Evolutionary conservation across 23 tunicate genomes (phyloP).

Genomic region (Halocynthia aurantium): DNA sequence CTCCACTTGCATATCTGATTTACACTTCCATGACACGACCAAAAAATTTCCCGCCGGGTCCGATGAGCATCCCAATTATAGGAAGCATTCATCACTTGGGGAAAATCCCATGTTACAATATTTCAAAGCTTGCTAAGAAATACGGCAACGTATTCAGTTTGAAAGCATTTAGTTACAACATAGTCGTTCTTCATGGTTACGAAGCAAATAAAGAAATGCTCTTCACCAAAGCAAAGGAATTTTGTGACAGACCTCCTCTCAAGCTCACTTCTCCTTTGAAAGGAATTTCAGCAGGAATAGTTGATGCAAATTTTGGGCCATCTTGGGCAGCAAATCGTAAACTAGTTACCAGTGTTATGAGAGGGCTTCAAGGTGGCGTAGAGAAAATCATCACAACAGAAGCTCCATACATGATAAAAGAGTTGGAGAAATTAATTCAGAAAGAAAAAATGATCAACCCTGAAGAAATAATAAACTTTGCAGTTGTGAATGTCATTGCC

Average conservation of each 20-base stretch:
- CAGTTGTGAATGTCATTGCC: conserved; percentile 33
- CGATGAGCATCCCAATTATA: background rate
- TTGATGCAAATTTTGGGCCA: conserved; percentile 22
- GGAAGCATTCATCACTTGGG: conserved; percentile 10
- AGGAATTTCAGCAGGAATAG: conserved; percentile 9
- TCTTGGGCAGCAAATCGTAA: conserved; percentile 25
- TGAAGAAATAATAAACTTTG: background rate
- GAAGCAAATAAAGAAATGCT: conserved; percentile 13
- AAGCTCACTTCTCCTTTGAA: background rate
- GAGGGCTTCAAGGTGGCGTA: conserved; percentile 3
- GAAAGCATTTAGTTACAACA: background rate
- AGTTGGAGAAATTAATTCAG: background rate
- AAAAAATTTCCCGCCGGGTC: conserved; percentile 21
- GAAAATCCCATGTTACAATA: background rate
- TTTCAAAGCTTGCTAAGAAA: background rate
- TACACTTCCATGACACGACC: background rate
- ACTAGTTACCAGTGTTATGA: conserved; percentile 6
- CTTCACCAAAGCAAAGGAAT: background rate
- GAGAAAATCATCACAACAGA: conserved; percentile 12
- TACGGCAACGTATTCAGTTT: conserved; percentile 17
- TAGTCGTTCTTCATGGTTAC: conserved; percentile 13
- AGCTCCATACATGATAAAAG: conserved; percentile 23
- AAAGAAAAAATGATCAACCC: conserved; percentile 3
- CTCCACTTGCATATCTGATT: no score
- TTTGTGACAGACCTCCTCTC: background rate